Percentiles rank a stretch among this genome's conserved stretches.
phyloP scores from a whole-genome alignment of 1,140 invertebrate species.

The Spodoptera litura region DNA sequence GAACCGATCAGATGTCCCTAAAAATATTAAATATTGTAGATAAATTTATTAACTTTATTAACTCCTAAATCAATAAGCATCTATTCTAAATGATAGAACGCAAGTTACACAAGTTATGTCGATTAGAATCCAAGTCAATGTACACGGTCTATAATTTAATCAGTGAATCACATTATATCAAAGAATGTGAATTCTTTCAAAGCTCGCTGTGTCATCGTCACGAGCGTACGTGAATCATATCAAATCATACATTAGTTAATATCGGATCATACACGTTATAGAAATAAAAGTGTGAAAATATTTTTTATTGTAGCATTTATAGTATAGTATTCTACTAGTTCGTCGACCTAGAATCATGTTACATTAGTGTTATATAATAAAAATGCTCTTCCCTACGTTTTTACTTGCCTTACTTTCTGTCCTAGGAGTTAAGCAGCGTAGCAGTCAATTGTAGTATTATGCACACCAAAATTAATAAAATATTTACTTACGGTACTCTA shows the following conservation, averaged over 20 bases:
- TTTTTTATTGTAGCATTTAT: background rate
- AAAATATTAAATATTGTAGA: too few relatives aligned
- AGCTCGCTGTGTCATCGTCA: conserved; percentile 44
- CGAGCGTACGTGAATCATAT: conserved; percentile 42
- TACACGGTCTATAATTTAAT: conserved; percentile 48
- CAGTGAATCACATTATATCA: conserved; percentile 52
- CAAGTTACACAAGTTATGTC: background rate
- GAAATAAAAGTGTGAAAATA: background rate
- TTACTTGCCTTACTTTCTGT: too few relatives aligned
- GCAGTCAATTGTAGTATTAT: too few relatives aligned
- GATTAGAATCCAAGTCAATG: conserved; percentile 18
- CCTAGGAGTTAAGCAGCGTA: too few relatives aligned
- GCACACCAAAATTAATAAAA: too few relatives aligned
- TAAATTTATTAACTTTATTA: too few relatives aligned
- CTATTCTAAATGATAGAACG: background rate
- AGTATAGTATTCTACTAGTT: too few relatives aligned
- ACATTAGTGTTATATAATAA: background rate
- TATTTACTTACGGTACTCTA: too few relatives aligned
- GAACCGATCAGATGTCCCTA: too few relatives aligned
- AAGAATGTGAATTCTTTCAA: conserved; percentile 49
- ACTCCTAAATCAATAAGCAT: background rate
- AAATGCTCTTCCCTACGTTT: too few relatives aligned
- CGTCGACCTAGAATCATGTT: background rate
- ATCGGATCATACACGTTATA: background rate
- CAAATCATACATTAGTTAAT: conserved; percentile 12